phyloP scores from a whole-genome alignment of 2,113 vertebrate genomes.

The Podarcis raffonei region DNA sequence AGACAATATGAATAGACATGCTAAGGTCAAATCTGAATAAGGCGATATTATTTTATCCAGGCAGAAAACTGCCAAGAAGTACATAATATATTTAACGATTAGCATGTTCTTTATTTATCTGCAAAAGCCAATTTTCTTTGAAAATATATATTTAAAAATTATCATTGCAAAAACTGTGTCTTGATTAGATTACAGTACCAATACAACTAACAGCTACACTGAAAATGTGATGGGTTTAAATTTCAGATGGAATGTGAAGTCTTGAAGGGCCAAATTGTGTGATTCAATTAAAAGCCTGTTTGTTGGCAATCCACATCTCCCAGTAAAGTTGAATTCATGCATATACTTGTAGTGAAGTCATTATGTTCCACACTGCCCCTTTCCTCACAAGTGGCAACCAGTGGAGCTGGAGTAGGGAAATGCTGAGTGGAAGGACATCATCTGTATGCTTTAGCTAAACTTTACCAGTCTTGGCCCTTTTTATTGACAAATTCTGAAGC shows the following conservation, averaged over 20 bases:
- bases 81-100: not conserved
- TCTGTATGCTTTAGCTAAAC: not conserved
- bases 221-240: not conserved
- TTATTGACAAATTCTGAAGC: not conserved
- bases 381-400: not conserved
- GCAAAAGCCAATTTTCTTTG: not conserved
- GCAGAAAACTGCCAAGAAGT: not conserved
- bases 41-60: not conserved
- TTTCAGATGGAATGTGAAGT: not conserved
- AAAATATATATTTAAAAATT: not conserved
- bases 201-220: not conserved
- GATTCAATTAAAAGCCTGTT: not conserved
- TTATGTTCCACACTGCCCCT: not conserved
- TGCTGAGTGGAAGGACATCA: not conserved
- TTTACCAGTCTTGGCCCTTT: not conserved
- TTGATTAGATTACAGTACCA: not conserved
- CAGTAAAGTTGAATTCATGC: not conserved
- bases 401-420: not conserved
- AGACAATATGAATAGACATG: not conserved
- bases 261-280: not conserved
- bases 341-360: not conserved
- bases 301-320: not conserved
- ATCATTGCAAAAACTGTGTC: not conserved
- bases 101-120: not conserved
- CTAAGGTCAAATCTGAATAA: not conserved